These are phyloP conservation scores for Cassiopea xamachana DNA, from an alignment of 30 jellyfish, hydroid and myxozoan species.

Conservation along the genomic window DNA sequence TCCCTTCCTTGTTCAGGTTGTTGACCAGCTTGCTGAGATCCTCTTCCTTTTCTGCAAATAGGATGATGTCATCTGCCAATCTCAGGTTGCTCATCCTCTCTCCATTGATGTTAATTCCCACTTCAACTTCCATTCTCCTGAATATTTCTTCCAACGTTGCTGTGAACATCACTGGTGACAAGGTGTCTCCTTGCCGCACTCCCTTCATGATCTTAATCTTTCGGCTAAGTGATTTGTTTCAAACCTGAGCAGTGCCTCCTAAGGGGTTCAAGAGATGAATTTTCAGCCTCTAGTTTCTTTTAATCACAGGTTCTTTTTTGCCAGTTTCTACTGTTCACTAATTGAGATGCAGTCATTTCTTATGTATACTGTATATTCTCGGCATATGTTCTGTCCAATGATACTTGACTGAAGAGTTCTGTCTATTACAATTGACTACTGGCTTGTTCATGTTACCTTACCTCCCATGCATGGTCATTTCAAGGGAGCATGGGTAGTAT, in stretches of 20 bases:
- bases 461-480: no score
- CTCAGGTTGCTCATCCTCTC: slow-evolving; percentile 49
- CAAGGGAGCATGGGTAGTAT: no score
- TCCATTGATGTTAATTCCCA: slow-evolving; percentile 70
- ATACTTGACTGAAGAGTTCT: slow-evolving; percentile 40
- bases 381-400: slow-evolving; percentile 24
- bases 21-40: slow-evolving; percentile 37
- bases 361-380: no score
- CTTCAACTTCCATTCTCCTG: background rate
- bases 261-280: slow-evolving; percentile 21
- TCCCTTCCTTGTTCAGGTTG: slow-evolving; percentile 40
- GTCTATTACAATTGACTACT: slow-evolving; percentile 22
- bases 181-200: slow-evolving; percentile 10
- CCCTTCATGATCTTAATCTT: slow-evolving; percentile 34
- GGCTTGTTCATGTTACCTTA: slow-evolving; percentile 10
- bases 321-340: background rate
- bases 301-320: slow-evolving; percentile 35
- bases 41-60: background rate
- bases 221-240: slow-evolving; percentile 31
- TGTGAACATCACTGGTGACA: slow-evolving; percentile 56
- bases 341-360: no score
- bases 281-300: background rate
- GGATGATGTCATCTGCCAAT: slow-evolving; percentile 43
- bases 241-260: slow-evolving; percentile 51
- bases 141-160: slow-evolving; percentile 47